A percentile compares a stretch with the other conserved stretches of the same genome.
Conservation (phyloP, 2,113 vertebrate genomes). For the Microcebus griseorufus region DNA sequence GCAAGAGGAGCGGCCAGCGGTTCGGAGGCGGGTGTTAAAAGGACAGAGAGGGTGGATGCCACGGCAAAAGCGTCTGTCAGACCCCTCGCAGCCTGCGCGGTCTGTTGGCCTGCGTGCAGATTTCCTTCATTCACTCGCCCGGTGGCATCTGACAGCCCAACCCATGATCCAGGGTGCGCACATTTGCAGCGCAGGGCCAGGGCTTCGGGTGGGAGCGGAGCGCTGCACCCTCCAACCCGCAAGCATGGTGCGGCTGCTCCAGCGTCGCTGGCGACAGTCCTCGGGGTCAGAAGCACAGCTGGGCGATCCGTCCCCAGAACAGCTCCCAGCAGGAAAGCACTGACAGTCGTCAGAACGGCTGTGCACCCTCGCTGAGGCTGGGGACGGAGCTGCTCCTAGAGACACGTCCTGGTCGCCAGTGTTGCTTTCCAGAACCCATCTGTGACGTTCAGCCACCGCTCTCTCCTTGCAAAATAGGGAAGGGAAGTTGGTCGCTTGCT, state of each 20-base stretch:
- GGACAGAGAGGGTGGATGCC: background rate
- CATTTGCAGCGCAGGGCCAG: background rate
- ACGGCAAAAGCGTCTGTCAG: background rate
- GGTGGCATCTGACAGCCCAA: background rate
- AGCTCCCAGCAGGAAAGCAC: background rate
- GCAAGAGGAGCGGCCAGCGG: background rate
- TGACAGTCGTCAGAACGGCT: background rate
- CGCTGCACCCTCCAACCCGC: rapidly evolving
- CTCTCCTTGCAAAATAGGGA: background rate
- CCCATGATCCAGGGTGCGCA: background rate
- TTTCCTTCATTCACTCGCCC: background rate
- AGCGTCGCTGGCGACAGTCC: background rate
- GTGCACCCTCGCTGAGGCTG: background rate
- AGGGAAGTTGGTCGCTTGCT: background rate
- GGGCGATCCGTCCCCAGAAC: background rate
- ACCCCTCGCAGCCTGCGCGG: background rate
- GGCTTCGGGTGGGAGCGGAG: background rate
- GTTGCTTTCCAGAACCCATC: background rate
- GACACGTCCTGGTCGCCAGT: background rate
- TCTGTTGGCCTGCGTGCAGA: background rate
- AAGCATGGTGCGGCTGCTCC: no score
- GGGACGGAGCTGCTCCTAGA: rapidly evolving
- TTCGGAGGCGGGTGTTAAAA: background rate
- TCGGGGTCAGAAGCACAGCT: background rate
- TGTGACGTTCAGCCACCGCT: background rate